These are phyloP conservation scores for Cranoglanis bouderius DNA, from an alignment of 2,113 vertebrate species.

Conservation along the genomic window DNA sequence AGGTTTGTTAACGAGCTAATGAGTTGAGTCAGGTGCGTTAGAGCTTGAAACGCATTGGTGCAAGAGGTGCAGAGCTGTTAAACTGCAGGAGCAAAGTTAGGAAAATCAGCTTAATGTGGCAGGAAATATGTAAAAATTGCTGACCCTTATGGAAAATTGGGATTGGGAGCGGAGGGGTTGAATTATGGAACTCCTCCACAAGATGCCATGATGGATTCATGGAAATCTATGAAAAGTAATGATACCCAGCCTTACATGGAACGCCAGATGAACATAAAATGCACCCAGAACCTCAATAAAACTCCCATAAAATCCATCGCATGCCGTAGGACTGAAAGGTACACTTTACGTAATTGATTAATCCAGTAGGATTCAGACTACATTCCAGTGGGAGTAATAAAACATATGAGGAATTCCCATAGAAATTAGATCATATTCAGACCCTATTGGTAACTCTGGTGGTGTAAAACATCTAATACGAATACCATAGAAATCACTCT, in stretches of 20 bases:
- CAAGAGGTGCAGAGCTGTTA: not conserved
- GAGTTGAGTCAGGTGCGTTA: not conserved
- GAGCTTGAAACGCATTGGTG: not conserved
- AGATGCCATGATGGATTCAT: not conserved
- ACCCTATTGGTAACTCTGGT: no score
- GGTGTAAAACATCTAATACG: no score
- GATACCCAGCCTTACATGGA: not conserved
- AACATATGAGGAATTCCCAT: not conserved
- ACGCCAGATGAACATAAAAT: not conserved
- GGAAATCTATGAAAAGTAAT: not conserved
- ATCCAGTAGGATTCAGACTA: not conserved
- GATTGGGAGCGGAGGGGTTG: not conserved
- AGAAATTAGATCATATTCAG: not conserved
- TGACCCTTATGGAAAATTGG: not conserved
- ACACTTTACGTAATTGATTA: no score
- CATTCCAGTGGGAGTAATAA: not conserved
- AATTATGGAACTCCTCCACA: not conserved
- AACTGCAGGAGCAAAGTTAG: not conserved
- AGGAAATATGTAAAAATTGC: not conserved
- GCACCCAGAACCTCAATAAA: not conserved
- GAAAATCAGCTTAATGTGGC: not conserved
- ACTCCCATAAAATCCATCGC: not conserved
- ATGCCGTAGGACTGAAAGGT: not conserved
- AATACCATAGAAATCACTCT: not conserved
- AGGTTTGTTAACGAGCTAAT: conserved; percentile 9